These are phyloP conservation scores for Lathamus discolor DNA, from an alignment of 2,113 vertebrate genomes.

Conservation along the genomic window DNA sequence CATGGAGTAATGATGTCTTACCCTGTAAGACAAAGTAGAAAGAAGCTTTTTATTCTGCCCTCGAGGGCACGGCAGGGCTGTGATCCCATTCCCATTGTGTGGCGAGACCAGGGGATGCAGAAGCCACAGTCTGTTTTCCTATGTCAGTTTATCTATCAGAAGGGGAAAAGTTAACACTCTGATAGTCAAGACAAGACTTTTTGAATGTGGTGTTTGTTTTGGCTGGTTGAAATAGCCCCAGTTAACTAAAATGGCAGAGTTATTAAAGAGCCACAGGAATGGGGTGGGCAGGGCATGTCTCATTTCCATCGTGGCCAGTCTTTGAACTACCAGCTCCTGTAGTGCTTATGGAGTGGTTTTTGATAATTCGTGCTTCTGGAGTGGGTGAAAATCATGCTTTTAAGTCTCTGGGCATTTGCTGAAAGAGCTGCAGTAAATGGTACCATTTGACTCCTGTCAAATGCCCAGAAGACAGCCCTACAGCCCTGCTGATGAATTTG, in stretches of 20 bases:
- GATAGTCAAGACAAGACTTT: conserved; percentile 18
- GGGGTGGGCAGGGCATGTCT: not conserved
- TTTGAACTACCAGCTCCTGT: not conserved
- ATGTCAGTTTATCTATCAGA: not conserved
- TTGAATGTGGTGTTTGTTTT: conserved; percentile 39
- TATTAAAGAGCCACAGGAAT: not conserved
- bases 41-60: conserved; percentile 50
- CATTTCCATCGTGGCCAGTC: not conserved
- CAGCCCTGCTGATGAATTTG: not conserved
- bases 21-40: conserved; percentile 48
- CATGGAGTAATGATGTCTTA: conserved; percentile 45
- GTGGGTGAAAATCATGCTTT: not conserved
- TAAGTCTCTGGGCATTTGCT: not conserved
- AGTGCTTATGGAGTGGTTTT: not conserved
- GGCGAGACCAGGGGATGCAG: not conserved
- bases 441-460: not conserved
- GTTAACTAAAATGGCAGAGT: conserved; percentile 17
- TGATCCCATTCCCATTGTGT: conserved; percentile 47
- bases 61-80: not conserved
- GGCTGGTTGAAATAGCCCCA: conserved; percentile 4
- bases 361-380: not conserved
- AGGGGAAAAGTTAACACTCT: not conserved
- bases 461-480: not conserved
- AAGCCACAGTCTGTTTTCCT: conserved; percentile 37
- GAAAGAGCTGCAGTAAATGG: not conserved